Evolutionary conservation across 2,888 invertebrate genomes (phyloP).

Genomic region (Zele albiditarsus): DNA sequence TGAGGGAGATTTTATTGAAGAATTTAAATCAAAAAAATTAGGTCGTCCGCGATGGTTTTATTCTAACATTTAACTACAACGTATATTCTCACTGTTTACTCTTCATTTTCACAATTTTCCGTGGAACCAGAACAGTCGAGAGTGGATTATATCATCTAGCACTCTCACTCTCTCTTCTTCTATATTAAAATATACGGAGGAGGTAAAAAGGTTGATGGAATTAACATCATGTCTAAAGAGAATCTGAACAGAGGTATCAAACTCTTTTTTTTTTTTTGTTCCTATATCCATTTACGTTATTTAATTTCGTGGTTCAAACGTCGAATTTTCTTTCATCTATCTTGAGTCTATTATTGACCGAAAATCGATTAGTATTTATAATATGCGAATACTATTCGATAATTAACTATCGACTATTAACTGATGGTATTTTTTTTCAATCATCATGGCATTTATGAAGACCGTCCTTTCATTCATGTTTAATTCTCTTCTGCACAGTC

Average conservation of each 20-base stretch:
- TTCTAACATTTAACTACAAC: neutral
- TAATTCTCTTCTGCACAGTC: too few relatives aligned
- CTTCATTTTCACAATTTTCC: neutral
- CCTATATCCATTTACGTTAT: neutral
- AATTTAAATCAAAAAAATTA: neutral
- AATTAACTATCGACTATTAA: too few relatives aligned
- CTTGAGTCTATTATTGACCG: too few relatives aligned
- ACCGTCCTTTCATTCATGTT: too few relatives aligned
- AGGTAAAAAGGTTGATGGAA: neutral
- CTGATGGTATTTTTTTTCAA: too few relatives aligned
- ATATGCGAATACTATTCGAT: too few relatives aligned
- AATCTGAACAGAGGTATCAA: neutral
- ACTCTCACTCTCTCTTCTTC: neutral
- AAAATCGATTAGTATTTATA: too few relatives aligned
- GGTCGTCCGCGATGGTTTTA: neutral
- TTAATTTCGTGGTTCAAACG: neutral
- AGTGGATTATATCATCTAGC: neutral
- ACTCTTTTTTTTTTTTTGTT: neutral
- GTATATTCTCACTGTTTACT: neutral
- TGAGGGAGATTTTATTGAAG: neutral
- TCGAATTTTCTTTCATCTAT: too few relatives aligned
- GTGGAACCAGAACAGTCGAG: neutral
- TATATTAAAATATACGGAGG: neutral
- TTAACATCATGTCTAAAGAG: neutral
- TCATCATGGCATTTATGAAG: too few relatives aligned